Base-by-base conservation (phyloP, 2,888 invertebrate genomes). In the Dasypogon diadema region DNA sequence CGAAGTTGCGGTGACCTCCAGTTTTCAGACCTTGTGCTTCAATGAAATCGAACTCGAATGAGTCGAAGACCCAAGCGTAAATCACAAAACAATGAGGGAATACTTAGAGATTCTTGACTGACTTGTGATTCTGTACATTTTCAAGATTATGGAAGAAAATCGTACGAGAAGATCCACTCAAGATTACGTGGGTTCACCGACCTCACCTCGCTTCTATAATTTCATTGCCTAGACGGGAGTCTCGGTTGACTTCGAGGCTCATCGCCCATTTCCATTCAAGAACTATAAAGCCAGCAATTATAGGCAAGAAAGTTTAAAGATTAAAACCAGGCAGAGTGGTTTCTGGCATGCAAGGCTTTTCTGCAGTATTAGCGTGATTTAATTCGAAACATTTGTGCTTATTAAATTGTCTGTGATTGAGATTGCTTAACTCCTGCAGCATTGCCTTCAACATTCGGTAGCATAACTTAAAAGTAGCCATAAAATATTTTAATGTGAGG, bases 121-220 rank as follows among this genome's bases (percentile, higher is more conserved):
- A 48, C 48, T 48, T 48, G 22, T 42, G 18, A 63, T 63, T 42
- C n/a, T n/a, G 12, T 63, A 37, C 42, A 42, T 42, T 42, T 37
- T 42, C 63, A 22, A 42, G 63, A 63, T 37, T 42, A 63, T 63
- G 63, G 63, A 21, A 22, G 42, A 63, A 42, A 46, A 37, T 63
- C 42, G 34, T 24, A 63, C 21, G 42, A 30, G 16, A 63, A 42
- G 42, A 63, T 37, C 63, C 46, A 34, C 30, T 63, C 37, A 24
- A 63, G 63, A 42, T 42, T 63, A 21, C 42, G 8, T 22, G 22
- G 63, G 63, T 63, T 63, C 63, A 63, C 30, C 63, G 63, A 63
- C 26, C 63, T 24, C 63, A 63, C 26, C 63, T 24, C 63, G n/a
- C 22, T 14, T 37, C 10, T 12, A 63, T 12, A 26, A 56, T 12